phyloP scores from a whole-genome alignment of 2,113 vertebrate species.

The Epinephelus lanceolatus region DNA sequence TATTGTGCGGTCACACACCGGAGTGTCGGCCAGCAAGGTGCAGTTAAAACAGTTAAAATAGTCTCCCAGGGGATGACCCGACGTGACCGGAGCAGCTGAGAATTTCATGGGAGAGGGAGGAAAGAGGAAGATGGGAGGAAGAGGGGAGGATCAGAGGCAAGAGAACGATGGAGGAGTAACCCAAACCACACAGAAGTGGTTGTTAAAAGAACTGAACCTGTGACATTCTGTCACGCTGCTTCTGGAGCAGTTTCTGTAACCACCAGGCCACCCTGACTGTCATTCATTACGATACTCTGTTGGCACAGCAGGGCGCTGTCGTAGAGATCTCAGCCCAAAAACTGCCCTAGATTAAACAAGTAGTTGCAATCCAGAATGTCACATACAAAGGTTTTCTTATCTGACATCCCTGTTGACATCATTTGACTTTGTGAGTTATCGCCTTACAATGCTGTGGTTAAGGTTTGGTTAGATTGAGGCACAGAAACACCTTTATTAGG shows the following conservation, averaged over 20 bases:
- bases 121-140: not conserved
- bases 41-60: conserved; percentile 45
- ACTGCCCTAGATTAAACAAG: too few species aligned
- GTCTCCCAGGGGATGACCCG: conserved; percentile 44
- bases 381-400: too few species aligned
- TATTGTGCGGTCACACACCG: not conserved
- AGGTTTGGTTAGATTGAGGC: not conserved
- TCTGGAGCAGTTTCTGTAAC: not conserved
- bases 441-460: not conserved
- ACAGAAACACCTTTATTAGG: not conserved
- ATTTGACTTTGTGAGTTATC: not conserved
- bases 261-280: not conserved
- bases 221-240: not conserved
- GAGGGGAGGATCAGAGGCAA: not conserved
- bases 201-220: not conserved
- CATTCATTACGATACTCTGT: not conserved
- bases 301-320: not conserved
- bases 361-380: too few species aligned
- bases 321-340: not conserved
- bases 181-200: not conserved
- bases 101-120: conserved; percentile 54
- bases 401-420: too few species aligned
- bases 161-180: conserved; percentile 18
- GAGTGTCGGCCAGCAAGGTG: conserved; percentile 20
- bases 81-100: conserved; percentile 60